Base-by-base conservation (phyloP, 2,888 invertebrate species). In the Agrotis segetum region DNA sequence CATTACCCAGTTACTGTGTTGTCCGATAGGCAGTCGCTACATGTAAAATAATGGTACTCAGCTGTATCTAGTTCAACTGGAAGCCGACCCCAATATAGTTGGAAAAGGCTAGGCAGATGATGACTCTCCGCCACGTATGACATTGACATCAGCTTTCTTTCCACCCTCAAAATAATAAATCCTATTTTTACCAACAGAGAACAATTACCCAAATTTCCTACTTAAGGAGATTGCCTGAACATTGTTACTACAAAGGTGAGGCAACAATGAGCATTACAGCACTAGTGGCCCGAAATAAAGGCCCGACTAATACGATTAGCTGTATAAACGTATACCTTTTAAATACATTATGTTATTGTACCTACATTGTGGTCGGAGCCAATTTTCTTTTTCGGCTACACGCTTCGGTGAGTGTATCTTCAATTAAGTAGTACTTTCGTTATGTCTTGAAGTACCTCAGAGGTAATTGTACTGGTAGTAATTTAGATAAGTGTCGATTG, bases 291-390 rank as follows among this genome's bases (percentile, higher is more conserved):
- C 65, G 56, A 40, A 71, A 63, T 71, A 71, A 71, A 56, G 60
- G 44, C 34, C 44, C 24, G 17, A n/a, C 29, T 73, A 84, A 77
- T 74, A 60, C 49, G 60, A 69, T 77, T 73, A 77, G 9, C n/a
- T 63, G 17, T 64, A 75, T 53, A 24, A 64, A 40, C 40, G 24
- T n/a, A 52, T 29, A 50, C 56, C 79, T 64, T 82, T 78, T 82
- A 78, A 65, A 62, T 55, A 78, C 61, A 59, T 71, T 78, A 77
- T 64, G 50, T 76, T 60, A 69, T 40, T 49, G 40, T 56, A 76
- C 16, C 16, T 49, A 11, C 34, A 2, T n/a, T 9, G 44, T 40
- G 52, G 40, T 46, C 40, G 16, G n/a, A 19, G 11, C 46, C 56
- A 77, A 82, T 77, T 71, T 59, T 19, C 29, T 50, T 71, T 79